A percentile compares a stretch with the other conserved stretches of the same genome.
Evolutionary conservation across 2,797 vertebrate species (phyloP).

Genomic region (Siniperca scherzeri): DNA sequence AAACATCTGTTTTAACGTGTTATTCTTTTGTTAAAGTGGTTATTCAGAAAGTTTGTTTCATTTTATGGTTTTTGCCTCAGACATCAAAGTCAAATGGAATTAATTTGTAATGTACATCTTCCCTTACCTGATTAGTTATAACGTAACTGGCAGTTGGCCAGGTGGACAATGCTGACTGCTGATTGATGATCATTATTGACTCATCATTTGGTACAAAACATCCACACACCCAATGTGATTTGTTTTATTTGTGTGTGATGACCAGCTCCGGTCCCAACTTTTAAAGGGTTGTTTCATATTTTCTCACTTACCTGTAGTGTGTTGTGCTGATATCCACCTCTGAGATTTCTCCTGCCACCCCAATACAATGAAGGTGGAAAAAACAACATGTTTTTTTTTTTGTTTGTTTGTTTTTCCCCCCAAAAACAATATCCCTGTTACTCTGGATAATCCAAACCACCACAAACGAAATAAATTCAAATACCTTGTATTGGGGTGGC

Average conservation of each 20-base stretch:
- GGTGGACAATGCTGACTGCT: not conserved
- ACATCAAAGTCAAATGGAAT: not conserved
- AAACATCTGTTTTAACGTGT: slow-evolving; percentile 24
- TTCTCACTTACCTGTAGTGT: not conserved
- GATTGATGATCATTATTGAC: slow-evolving; percentile 11
- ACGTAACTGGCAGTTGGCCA: not conserved
- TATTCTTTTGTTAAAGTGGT: not conserved
- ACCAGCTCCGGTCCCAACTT: slow-evolving; percentile 3
- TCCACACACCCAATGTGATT: not conserved
- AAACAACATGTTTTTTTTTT: not conserved
- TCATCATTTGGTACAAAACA: not conserved
- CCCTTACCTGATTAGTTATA: not conserved
- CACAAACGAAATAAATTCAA: not conserved
- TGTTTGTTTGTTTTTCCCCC: too few relatives aligned
- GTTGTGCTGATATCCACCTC: not conserved
- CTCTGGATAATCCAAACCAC: not conserved
- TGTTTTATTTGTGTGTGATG: slow-evolving; percentile 11
- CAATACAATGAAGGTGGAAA: not conserved
- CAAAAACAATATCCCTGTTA: not conserved
- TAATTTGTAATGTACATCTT: not conserved
- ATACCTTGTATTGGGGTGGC: not conserved
- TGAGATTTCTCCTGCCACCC: not conserved
- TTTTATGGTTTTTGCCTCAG: slow-evolving; percentile 3
- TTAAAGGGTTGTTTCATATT: not conserved
- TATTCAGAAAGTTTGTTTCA: slow-evolving; percentile 5